Evolutionary conservation across 1,140 invertebrate genomes (phyloP), one percentile per base, ranked within the genome.

Genomic region (Papilio xuthus): DNA sequence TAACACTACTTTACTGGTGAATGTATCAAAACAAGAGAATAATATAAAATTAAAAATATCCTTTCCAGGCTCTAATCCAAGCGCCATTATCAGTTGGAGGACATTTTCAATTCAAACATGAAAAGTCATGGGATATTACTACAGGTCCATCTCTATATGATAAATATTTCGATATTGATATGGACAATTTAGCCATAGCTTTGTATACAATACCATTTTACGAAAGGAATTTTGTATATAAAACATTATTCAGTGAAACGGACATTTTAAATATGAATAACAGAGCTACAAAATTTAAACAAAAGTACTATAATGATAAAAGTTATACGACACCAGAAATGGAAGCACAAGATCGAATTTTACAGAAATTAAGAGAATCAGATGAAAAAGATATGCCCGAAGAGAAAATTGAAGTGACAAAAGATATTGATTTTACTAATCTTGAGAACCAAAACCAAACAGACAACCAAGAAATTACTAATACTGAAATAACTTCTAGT

Each of bases 31-130:
- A 37, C 32, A 0, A 37, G 32, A 6, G 32, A 3, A 37, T 37
- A 37, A 37, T 37, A 37, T 4, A 37, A 1, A 37, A 37, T 1
- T 37, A 37, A 37, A 37, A 37, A 37, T 37, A 37, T 37, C 32
- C 63, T 83, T 88, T 89, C 70, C 85, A 94, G 92, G 84, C 91
- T 83, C 85, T 94, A 7, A 90, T 92, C 15, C 82, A 90, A 83
- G 89, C 90, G 37, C 90, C 93, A 15, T 79, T 92, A 10, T 90
- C 92, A 28, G 81, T 89, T 12, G 94, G 93, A n/a, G 90, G 89
- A 18, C 93, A 94, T 87, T 94, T 94, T 81, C 93, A 94, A 87
- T 94, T 94, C 76, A 94, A 94, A 88, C 93, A 94, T 86, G 94
- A 94, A 84, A 94, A 94, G 82, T 90, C 91, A 12, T 94, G 94